A percentile compares a stretch with the other conserved stretches of the same genome.
Evolutionary conservation across 2,888 invertebrate genomes (phyloP).

Genomic region (Eilema caniola): DNA sequence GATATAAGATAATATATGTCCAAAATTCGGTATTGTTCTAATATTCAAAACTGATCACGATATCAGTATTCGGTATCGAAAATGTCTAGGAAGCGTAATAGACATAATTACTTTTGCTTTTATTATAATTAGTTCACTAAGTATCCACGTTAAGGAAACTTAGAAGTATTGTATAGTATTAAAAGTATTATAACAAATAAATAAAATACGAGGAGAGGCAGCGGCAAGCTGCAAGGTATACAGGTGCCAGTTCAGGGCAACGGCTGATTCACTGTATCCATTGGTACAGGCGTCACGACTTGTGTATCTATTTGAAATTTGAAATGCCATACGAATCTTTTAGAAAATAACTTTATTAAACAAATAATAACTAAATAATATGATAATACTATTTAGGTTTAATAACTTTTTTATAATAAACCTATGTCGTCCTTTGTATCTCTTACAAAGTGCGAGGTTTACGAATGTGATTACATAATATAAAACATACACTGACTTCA

Average conservation of each 20-base stretch:
- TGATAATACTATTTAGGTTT: neutral
- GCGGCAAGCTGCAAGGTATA: conserved; percentile 75
- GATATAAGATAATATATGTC: too few relatives aligned
- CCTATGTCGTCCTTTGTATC: too few relatives aligned
- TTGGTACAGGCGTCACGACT: conserved; percentile 46
- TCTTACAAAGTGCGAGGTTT: neutral
- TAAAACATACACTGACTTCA: too few relatives aligned
- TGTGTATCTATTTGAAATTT: too few relatives aligned
- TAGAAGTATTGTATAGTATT: conserved; percentile 32
- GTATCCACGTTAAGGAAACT: neutral
- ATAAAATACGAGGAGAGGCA: conserved; percentile 45
- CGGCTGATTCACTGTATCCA: conserved; percentile 63
- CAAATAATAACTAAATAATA: neutral
- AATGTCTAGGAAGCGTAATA: too few relatives aligned
- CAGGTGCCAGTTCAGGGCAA: conserved; percentile 79
- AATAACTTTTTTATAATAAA: neutral
- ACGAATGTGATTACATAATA: too few relatives aligned
- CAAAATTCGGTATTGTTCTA: too few relatives aligned
- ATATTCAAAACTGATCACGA: too few relatives aligned
- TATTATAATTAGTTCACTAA: neutral
- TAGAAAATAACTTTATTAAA: neutral
- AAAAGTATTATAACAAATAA: conserved; percentile 29
- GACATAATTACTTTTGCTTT: too few relatives aligned
- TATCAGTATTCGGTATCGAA: too few relatives aligned
- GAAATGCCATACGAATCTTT: neutral